phyloP scores from a whole-genome alignment of 2,888 invertebrate species.

The Druceiella hillmani region DNA sequence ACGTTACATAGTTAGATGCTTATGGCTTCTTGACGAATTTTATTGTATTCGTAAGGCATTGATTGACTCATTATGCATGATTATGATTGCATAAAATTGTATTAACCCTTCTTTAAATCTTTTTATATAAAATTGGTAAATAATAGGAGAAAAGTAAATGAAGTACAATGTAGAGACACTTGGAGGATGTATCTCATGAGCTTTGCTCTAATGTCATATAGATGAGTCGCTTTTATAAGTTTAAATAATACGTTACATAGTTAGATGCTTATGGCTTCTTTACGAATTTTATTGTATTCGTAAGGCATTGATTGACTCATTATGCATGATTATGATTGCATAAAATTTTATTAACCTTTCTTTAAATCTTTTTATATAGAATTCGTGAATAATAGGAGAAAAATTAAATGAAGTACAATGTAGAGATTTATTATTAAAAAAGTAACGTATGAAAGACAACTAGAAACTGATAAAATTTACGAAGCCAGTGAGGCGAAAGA shows the following conservation, averaged over 20 bases:
- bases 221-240: constrained; percentile 38
- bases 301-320: too few relatives aligned
- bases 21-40: neutral
- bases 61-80: too few relatives aligned
- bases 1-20: neutral
- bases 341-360: constrained; percentile 52
- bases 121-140: too few relatives aligned
- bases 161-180: constrained; percentile 68
- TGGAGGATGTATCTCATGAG: constrained; percentile 78
- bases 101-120: constrained; percentile 57
- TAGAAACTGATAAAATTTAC: too few relatives aligned
- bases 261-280: neutral
- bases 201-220: constrained; percentile 59
- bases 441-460: too few relatives aligned
- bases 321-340: too few relatives aligned
- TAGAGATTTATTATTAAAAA: too few relatives aligned
- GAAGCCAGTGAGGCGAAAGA: too few relatives aligned
- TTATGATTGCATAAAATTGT: constrained; percentile 53
- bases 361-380: constrained; percentile 65
- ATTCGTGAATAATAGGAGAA: too few relatives aligned
- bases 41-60: too few relatives aligned
- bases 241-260: neutral
- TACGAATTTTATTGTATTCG: neutral
- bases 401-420: constrained; percentile 78
- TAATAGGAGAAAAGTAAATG: too few relatives aligned